Evolutionary conservation across 2,113 vertebrate species (phyloP).

Genomic region (Diadophis punctatus): DNA sequence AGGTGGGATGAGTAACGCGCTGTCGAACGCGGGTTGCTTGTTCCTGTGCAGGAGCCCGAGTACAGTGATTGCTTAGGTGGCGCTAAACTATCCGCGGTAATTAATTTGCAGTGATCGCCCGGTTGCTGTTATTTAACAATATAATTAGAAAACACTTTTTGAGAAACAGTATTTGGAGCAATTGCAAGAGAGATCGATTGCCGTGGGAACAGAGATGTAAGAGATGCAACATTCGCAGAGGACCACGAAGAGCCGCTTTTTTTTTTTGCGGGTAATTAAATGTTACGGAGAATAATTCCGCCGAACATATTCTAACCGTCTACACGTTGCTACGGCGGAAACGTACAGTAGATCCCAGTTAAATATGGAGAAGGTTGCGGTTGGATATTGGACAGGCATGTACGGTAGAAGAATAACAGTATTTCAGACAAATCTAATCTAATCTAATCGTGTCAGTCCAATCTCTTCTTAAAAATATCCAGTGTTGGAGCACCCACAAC

Average conservation of each 20-base stretch:
- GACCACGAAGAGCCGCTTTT: not conserved
- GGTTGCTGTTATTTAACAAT: not conserved
- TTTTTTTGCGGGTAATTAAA: not conserved
- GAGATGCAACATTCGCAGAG: not conserved
- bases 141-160: not conserved
- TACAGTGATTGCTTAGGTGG: not conserved
- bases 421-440: not conserved
- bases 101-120: no score
- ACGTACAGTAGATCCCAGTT: not conserved
- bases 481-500: not conserved
- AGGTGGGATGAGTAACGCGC: fast-evolving
- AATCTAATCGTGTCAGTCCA: not conserved
- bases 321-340: not conserved
- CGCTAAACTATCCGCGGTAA: not conserved
- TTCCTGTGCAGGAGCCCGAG: not conserved
- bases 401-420: not conserved
- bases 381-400: not conserved
- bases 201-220: not conserved
- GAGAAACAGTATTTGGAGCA: not conserved
- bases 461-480: not conserved
- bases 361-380: not conserved
- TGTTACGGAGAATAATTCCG: not conserved
- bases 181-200: not conserved
- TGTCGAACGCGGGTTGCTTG: not conserved
- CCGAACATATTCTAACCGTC: not conserved